Conservation (phyloP, 2,113 vertebrate species). For the Burhinus bistriatus region DNA sequence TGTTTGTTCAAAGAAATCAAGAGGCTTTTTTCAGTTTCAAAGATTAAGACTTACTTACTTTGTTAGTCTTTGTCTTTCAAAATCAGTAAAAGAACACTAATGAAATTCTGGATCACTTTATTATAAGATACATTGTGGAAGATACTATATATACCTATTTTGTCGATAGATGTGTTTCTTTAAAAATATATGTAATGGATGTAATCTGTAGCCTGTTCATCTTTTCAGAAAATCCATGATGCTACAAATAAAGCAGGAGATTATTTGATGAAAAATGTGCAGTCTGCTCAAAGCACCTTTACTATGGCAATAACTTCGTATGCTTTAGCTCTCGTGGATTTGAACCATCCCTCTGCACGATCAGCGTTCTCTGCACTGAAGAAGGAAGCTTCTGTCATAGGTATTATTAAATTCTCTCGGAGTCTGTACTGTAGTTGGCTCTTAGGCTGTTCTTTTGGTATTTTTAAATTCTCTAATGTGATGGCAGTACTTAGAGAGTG, state of each 20-base stretch:
- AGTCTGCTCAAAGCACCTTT: constrained; percentile 76
- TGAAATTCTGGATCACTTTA: not conserved
- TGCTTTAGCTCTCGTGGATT: constrained; percentile 79
- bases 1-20: not conserved
- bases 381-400: constrained; percentile 74
- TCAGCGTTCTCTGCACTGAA: constrained; percentile 65
- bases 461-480: not conserved
- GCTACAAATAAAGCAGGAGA: constrained; percentile 70
- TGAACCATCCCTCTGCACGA: not conserved
- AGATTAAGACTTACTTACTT: not conserved
- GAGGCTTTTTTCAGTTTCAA: not conserved
- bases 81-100: not conserved
- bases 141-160: rapidly evolving
- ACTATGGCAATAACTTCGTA: constrained; percentile 81
- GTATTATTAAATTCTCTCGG: not conserved
- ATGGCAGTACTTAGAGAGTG: not conserved
- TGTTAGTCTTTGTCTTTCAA: not conserved
- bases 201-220: not conserved
- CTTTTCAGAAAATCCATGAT: constrained; percentile 74
- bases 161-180: not conserved
- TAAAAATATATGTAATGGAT: not conserved
- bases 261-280: constrained; percentile 76
- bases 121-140: not conserved
- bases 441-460: not conserved
- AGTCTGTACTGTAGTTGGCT: not conserved